Conservation (phyloP, 2,113 vertebrate species). For the Xiphophorus couchianus region DNA sequence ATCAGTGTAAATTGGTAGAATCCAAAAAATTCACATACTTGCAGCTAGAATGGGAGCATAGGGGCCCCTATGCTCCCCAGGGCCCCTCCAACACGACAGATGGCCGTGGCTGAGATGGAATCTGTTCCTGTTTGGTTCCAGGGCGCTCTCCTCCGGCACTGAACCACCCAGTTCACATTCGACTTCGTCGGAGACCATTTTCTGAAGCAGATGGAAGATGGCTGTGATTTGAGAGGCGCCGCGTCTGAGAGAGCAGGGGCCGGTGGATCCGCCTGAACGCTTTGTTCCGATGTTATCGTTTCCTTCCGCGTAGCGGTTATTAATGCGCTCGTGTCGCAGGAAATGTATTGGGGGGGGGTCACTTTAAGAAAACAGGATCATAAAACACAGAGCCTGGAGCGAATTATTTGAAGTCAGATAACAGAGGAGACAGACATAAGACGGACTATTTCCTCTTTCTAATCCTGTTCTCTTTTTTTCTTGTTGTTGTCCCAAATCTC, state of each 20-base stretch:
- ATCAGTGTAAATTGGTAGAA: not conserved
- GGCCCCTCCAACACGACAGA: conserved; percentile 67
- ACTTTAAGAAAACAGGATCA: conserved; percentile 23
- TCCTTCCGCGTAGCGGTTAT: conserved; percentile 37
- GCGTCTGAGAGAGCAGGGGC: conserved; percentile 39
- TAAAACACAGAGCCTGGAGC: conserved; percentile 28
- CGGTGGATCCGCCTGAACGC: conserved; percentile 31
- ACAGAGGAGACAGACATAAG: conserved; percentile 14
- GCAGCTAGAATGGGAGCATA: not conserved
- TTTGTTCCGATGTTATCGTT: conserved; percentile 46
- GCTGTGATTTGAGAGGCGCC: conserved; percentile 61
- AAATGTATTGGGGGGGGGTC: conserved; percentile 26
- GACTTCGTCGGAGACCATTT: conserved; percentile 69
- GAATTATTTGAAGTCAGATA: conserved; percentile 39
- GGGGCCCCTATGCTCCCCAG: conserved; percentile 36
- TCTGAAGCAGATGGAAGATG: conserved; percentile 71
- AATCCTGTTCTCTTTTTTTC: conserved; percentile 10
- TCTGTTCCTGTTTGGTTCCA: conserved; percentile 75
- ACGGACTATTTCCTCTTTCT: conserved; percentile 31
- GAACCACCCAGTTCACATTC: conserved; percentile 59
- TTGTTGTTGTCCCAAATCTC: not conserved
- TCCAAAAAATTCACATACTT: not conserved
- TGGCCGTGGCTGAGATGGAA: conserved; percentile 70
- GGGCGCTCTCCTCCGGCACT: conserved; percentile 70
- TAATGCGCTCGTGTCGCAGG: conserved; percentile 16